A percentile compares a stretch with the other conserved stretches of the same genome.
These are phyloP conservation scores for Crossocerus cetratus DNA, from an alignment of 2,888 invertebrate genomes.

Conservation along the genomic window DNA sequence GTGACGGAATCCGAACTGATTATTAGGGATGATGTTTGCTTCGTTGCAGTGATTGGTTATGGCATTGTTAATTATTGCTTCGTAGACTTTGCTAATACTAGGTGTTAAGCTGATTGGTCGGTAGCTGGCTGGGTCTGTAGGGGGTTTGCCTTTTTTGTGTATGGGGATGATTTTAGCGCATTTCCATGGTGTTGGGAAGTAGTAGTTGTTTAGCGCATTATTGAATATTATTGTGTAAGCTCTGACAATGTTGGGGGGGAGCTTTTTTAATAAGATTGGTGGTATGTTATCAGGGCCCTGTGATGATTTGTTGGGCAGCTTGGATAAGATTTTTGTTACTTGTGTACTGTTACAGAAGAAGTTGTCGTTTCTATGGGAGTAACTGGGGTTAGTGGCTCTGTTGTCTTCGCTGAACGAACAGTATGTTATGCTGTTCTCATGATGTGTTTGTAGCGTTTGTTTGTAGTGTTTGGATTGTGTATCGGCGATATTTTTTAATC, in stretches of 20 bases:
- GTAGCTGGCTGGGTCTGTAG: not conserved
- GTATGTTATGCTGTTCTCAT: no score
- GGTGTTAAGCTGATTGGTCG: slow-evolving; percentile 8
- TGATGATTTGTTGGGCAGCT: no score
- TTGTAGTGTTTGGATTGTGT: not conserved
- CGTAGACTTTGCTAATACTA: not conserved
- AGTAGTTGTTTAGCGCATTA: not conserved
- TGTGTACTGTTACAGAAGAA: no score
- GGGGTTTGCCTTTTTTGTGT: not conserved
- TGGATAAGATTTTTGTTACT: no score
- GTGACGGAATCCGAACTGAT: not conserved
- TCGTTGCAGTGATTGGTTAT: not conserved
- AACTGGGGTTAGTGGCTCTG: no score
- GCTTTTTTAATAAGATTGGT: not conserved
- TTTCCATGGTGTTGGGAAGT: not conserved
- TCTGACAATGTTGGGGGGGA: not conserved
- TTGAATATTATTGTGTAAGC: slow-evolving; percentile 2
- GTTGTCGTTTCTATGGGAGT: no score
- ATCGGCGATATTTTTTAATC: not conserved
- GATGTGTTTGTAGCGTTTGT: no score
- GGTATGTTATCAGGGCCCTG: no score
- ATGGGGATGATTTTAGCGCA: not conserved
- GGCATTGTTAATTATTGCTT: not conserved
- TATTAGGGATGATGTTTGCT: not conserved
- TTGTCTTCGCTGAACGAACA: no score